Evolutionary conservation across 2,113 vertebrate species (phyloP).

Genomic region (Gnathonemus echidnorhynchus): DNA sequence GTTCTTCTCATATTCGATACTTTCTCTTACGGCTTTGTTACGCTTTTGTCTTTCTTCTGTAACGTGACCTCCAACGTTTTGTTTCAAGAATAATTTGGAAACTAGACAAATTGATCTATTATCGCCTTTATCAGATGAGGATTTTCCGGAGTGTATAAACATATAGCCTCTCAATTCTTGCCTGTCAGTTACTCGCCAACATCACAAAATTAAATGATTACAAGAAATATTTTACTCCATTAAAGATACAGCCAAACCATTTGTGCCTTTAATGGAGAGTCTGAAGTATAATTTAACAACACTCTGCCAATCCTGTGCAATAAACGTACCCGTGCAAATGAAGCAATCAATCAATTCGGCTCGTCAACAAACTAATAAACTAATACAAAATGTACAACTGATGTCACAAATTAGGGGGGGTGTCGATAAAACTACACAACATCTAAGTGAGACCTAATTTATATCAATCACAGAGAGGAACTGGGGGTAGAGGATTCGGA

Average conservation of each 20-base stretch:
- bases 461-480: neutral
- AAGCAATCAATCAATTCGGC: neutral
- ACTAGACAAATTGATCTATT: neutral
- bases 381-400: neutral
- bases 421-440: neutral
- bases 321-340: neutral
- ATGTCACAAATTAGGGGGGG: neutral
- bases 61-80: neutral
- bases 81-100: neutral
- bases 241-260: slow-evolving; percentile 4
- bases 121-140: neutral
- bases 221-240: slow-evolving; percentile 27
- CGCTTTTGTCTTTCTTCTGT: neutral
- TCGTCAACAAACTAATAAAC: neutral
- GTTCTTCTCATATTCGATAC: neutral
- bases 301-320: neutral
- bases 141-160: slow-evolving; percentile 30
- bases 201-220: slow-evolving; percentile 29
- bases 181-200: neutral
- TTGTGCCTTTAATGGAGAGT: neutral
- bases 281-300: neutral
- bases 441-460: neutral
- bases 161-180: slow-evolving; percentile 2
- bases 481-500: neutral
- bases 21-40: neutral